phyloP scores from a whole-genome alignment of 2,888 invertebrate species.

The Perithous albicinctus region DNA sequence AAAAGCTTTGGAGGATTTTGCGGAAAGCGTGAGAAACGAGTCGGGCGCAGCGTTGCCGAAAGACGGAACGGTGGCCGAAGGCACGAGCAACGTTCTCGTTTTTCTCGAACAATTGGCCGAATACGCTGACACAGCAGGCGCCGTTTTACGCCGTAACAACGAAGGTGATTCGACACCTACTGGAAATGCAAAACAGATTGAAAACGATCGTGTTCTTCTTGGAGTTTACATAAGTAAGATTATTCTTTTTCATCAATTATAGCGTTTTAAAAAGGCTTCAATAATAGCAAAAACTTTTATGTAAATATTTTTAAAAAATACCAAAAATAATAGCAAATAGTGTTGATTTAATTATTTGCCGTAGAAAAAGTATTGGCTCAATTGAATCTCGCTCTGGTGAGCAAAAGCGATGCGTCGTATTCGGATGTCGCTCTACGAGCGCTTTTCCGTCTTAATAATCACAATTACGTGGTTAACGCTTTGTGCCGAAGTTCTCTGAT shows the following conservation, averaged over 20 bases:
- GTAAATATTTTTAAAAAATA: no score
- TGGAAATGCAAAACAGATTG: slow-evolving; percentile 85
- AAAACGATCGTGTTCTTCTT: slow-evolving; percentile 89
- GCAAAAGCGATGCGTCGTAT: slow-evolving; percentile 95
- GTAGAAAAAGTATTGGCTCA: slow-evolving; percentile 95
- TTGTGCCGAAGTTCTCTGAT: slow-evolving; percentile 93
- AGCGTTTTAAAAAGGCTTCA: slow-evolving; percentile 40
- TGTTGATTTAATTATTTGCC: slow-evolving; percentile 68
- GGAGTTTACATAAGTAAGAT: slow-evolving; percentile 93
- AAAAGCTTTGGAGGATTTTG: slow-evolving; percentile 96
- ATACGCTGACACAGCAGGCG: slow-evolving; percentile 91
- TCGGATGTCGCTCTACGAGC: slow-evolving; percentile 94
- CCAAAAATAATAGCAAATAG: no score
- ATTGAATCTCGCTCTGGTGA: slow-evolving; percentile 94
- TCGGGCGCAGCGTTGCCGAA: slow-evolving; percentile 93
- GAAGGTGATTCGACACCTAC: slow-evolving; percentile 85
- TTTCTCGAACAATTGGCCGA: slow-evolving; percentile 95
- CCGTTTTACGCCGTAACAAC: slow-evolving; percentile 86
- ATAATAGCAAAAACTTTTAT: slow-evolving; percentile 31
- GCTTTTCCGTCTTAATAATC: slow-evolving; percentile 97
- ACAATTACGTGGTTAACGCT: slow-evolving; percentile 97
- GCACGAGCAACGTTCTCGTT: slow-evolving; percentile 97
- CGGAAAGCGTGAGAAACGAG: slow-evolving; percentile 93
- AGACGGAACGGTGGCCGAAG: slow-evolving; percentile 99
- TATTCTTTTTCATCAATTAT: background rate